These are phyloP conservation scores for Lamellibrachia satsuma DNA, from an alignment of 2,888 invertebrate species.

Conservation along the genomic window DNA sequence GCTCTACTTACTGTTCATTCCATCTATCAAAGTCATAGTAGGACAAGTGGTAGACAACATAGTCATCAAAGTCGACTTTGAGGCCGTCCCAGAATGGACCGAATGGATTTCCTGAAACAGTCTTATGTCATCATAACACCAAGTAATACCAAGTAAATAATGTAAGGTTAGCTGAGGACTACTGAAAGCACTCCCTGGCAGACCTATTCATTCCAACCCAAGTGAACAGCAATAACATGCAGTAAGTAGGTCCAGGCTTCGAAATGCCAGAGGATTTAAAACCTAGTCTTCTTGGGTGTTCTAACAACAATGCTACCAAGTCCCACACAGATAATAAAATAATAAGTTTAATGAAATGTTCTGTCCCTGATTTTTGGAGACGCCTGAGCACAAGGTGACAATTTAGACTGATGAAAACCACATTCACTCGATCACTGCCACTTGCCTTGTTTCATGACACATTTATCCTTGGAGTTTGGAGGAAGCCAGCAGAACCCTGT, in stretches of 20 bases:
- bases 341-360: too few relatives aligned
- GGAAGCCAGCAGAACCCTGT: constrained; percentile 55
- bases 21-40: constrained; percentile 42
- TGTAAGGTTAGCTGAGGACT: background rate
- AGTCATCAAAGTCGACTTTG: constrained; percentile 57
- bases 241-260: too few relatives aligned
- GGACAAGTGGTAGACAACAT: constrained; percentile 43
- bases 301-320: too few relatives aligned
- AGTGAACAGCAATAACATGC: too few relatives aligned
- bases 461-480: constrained; percentile 40
- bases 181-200: background rate
- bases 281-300: too few relatives aligned
- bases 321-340: too few relatives aligned
- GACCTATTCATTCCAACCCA: background rate
- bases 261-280: too few relatives aligned
- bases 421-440: background rate
- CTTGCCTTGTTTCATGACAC: constrained; percentile 60
- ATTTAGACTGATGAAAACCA: too few relatives aligned
- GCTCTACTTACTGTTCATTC: constrained; percentile 43
- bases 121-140: background rate
- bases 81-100: constrained; percentile 63
- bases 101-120: constrained; percentile 58
- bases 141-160: background rate
- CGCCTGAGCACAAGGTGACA: too few relatives aligned
- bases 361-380: too few relatives aligned